Percentiles rank a stretch among this genome's conserved stretches.
These are phyloP conservation scores for Eufriesea mexicana DNA, from an alignment of 1,140 invertebrate species.

Conservation along the genomic window DNA sequence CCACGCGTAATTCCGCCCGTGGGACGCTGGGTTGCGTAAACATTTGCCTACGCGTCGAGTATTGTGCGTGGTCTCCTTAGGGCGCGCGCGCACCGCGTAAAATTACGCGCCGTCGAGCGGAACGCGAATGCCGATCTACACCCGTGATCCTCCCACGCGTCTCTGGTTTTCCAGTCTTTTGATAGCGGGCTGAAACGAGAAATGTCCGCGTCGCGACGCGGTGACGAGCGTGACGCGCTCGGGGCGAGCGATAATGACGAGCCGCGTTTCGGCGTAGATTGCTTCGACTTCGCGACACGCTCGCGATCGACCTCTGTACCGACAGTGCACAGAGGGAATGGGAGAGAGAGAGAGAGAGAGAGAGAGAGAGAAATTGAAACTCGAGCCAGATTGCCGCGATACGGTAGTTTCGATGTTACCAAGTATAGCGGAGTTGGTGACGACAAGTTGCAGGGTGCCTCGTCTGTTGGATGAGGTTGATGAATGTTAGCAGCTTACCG, in stretches of 20 bases:
- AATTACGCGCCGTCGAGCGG: slow-evolving; percentile 5
- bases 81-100: slow-evolving; percentile 9
- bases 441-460: too few relatives aligned
- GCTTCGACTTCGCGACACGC: slow-evolving; percentile 22
- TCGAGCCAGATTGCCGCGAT: not conserved
- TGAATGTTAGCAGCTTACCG: not conserved
- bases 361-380: not conserved
- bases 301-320: not conserved
- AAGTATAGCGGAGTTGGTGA: not conserved
- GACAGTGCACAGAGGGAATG: too few relatives aligned
- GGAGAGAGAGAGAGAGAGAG: too few relatives aligned
- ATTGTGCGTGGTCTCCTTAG: not conserved
- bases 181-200: not conserved
- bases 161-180: too few relatives aligned
- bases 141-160: not conserved
- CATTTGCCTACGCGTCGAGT: not conserved
- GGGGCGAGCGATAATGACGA: slow-evolving; percentile 21
- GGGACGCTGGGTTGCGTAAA: not conserved
- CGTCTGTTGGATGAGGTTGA: not conserved
- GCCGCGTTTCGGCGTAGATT: slow-evolving; percentile 16
- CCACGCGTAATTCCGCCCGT: slow-evolving; percentile 1
- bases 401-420: not conserved
- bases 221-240: not conserved
- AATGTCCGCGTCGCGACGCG: not conserved
- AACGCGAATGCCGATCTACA: not conserved